These are phyloP conservation scores for Taenaris catops DNA, from an alignment of 2,888 invertebrate species.

Conservation along the genomic window DNA sequence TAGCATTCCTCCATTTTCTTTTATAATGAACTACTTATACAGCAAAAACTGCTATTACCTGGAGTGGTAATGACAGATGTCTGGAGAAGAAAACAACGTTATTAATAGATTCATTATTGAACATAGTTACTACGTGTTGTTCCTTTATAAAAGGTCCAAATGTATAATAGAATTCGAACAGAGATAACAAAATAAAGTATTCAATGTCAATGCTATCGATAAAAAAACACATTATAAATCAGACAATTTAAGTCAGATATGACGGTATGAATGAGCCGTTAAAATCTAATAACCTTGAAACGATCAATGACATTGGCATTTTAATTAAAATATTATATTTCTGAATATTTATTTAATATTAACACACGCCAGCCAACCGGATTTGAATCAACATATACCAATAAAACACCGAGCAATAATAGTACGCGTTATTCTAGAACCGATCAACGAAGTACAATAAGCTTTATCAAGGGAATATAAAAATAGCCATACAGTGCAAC, in stretches of 20 bases:
- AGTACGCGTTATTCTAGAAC: background rate
- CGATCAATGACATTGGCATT: slow-evolving; percentile 35
- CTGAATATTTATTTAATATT: slow-evolving; percentile 1
- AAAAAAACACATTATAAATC: slow-evolving; percentile 13
- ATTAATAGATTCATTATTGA: slow-evolving; percentile 25
- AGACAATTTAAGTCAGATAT: slow-evolving; percentile 14
- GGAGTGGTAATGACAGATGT: slow-evolving; percentile 25
- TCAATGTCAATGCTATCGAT: slow-evolving; percentile 13
- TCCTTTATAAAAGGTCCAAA: slow-evolving; percentile 10
- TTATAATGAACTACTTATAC: slow-evolving; percentile 32
- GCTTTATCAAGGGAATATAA: slow-evolving; percentile 5
- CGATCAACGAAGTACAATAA: slow-evolving; percentile 1
- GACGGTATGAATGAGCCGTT: slow-evolving; percentile 26
- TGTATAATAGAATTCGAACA: slow-evolving; percentile 13
- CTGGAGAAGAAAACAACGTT: slow-evolving; percentile 22
- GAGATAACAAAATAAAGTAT: slow-evolving; percentile 12
- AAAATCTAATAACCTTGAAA: slow-evolving; percentile 35
- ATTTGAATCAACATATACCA: slow-evolving; percentile 8
- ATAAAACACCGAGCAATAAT: slow-evolving; percentile 2
- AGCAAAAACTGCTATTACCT: slow-evolving; percentile 25
- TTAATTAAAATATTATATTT: slow-evolving; percentile 1
- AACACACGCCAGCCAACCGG: no score
- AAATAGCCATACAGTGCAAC: slow-evolving; percentile 4
- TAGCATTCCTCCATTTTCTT: slow-evolving; percentile 39
- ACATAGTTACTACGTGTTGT: slow-evolving; percentile 10